These are phyloP conservation scores for Drosophila serrata DNA, from an alignment of 1,140 invertebrate genomes.

Conservation along the genomic window DNA sequence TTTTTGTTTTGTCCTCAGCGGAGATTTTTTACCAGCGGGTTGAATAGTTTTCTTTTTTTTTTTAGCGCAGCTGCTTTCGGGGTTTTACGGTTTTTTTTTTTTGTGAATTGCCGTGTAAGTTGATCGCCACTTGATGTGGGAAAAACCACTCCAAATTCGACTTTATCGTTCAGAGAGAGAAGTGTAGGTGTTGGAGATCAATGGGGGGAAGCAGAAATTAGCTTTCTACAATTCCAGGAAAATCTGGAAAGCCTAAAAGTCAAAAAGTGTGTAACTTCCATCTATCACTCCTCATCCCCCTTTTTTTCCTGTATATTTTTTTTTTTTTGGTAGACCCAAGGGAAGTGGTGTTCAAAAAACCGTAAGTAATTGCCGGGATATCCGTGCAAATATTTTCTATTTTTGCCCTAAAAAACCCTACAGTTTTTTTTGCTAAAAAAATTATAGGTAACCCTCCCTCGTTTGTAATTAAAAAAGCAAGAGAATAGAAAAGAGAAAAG, in stretches of 20 bases:
- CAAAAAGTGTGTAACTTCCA: not conserved
- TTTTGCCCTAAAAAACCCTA: slow-evolving; percentile 74
- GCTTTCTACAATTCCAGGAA: slow-evolving; percentile 28
- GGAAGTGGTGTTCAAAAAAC: slow-evolving; percentile 60
- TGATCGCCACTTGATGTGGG: slow-evolving; percentile 60
- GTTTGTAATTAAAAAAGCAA: slow-evolving; percentile 71
- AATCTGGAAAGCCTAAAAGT: not conserved
- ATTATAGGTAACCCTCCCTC: slow-evolving; percentile 51
- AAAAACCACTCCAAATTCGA: slow-evolving; percentile 35
- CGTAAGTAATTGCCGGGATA: slow-evolving; percentile 80
- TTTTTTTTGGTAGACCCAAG: not conserved
- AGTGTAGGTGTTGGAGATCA: slow-evolving; percentile 59
- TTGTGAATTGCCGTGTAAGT: slow-evolving; percentile 43
- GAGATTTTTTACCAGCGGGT: slow-evolving; percentile 48
- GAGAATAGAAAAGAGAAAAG: slow-evolving; percentile 16
- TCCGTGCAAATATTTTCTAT: slow-evolving; percentile 77
- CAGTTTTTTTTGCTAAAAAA: slow-evolving; percentile 22
- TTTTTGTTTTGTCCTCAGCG: slow-evolving; percentile 58
- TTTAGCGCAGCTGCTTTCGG: slow-evolving; percentile 61
- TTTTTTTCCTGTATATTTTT: not conserved
- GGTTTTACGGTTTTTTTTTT: slow-evolving; percentile 41
- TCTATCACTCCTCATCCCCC: not conserved
- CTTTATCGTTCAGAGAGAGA: not conserved
- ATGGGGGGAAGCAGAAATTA: slow-evolving; percentile 24
- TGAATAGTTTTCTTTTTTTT: slow-evolving; percentile 36